Evolutionary conservation across 2,888 invertebrate species (phyloP).

Genomic region (Timema podura): DNA sequence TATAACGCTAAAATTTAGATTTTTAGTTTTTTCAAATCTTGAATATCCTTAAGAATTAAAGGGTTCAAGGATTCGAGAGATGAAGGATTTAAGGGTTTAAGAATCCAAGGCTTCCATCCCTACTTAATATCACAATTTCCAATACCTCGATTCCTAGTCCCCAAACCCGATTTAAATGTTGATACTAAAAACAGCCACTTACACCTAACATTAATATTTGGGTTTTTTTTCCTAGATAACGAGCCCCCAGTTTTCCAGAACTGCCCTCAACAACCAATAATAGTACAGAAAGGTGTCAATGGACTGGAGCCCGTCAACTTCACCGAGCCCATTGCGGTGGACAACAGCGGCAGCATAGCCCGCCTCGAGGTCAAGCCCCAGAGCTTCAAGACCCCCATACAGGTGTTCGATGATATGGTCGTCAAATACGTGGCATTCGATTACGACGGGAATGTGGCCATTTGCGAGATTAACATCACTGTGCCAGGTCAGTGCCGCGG

Average conservation of each 20-base stretch:
- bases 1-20: too few species aligned
- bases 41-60: too few species aligned
- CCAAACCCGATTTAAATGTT: too few species aligned
- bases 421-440: slow-evolving; percentile 96
- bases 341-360: slow-evolving; percentile 93
- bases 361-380: slow-evolving; percentile 88
- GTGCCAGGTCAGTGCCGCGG: slow-evolving; percentile 65
- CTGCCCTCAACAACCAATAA: slow-evolving; percentile 88
- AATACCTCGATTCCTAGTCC: too few species aligned
- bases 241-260: slow-evolving; percentile 96
- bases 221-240: slow-evolving; percentile 60
- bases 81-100: too few species aligned
- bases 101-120: too few species aligned
- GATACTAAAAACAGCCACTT: too few species aligned
- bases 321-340: slow-evolving; percentile 89
- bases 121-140: too few species aligned
- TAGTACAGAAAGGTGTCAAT: slow-evolving; percentile 82
- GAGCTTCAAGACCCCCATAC: slow-evolving; percentile 83
- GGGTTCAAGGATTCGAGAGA: too few species aligned
- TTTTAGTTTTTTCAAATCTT: too few species aligned
- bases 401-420: slow-evolving; percentile 85
- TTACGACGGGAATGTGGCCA: slow-evolving; percentile 95
- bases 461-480: slow-evolving; percentile 93
- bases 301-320: slow-evolving; percentile 87
- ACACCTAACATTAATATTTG: neutral